phyloP scores from a whole-genome alignment of 2,888 invertebrate genomes.

The Pogonocherus hispidulus region DNA sequence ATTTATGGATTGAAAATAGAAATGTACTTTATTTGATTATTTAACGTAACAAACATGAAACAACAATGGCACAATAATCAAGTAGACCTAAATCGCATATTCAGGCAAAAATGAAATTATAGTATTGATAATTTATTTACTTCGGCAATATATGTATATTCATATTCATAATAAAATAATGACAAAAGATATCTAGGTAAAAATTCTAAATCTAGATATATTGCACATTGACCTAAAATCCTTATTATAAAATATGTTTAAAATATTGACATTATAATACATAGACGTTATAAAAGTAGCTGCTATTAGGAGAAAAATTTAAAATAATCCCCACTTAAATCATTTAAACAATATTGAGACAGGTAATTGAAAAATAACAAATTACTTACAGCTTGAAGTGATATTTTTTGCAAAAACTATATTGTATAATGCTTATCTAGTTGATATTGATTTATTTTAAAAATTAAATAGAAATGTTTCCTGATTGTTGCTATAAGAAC shows the following conservation, averaged over 20 bases:
- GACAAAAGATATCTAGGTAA: background rate
- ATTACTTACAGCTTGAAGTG: too few relatives aligned
- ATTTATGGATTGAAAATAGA: background rate
- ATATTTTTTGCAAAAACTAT: too few relatives aligned
- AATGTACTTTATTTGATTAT: background rate
- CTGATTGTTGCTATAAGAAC: too few relatives aligned
- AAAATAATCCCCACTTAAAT: background rate
- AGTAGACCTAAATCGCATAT: background rate
- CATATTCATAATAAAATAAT: conserved; percentile 13
- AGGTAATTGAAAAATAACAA: too few relatives aligned
- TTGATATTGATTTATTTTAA: too few relatives aligned
- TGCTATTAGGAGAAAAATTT: background rate
- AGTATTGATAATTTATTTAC: background rate
- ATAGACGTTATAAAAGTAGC: background rate
- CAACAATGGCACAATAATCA: conserved; percentile 4
- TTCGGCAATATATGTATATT: background rate
- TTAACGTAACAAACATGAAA: background rate
- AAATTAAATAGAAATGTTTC: too few relatives aligned
- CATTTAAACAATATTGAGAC: too few relatives aligned
- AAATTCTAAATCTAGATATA: background rate
- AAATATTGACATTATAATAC: conserved; percentile 15
- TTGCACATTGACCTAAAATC: conserved; percentile 15
- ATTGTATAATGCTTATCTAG: too few relatives aligned
- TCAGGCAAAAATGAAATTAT: background rate
- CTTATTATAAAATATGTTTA: conserved; percentile 10